These are phyloP conservation scores for Ormyrus thymus DNA, from an alignment of 2,888 invertebrate species.

Conservation along the genomic window DNA sequence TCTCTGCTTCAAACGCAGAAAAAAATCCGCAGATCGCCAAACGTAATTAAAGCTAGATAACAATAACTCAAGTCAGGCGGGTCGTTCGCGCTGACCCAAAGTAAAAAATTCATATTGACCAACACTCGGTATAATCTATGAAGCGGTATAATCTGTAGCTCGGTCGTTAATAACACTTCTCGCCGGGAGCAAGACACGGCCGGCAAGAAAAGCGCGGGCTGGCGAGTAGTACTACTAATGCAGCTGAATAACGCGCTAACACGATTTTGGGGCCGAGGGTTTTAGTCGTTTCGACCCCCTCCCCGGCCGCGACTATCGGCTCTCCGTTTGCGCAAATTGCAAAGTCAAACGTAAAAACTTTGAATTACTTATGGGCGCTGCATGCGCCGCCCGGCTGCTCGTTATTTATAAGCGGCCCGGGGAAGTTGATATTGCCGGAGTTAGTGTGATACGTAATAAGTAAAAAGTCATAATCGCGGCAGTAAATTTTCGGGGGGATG, in stretches of 20 bases:
- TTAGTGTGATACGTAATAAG: neutral
- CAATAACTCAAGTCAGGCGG: constrained; percentile 35
- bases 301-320: constrained; percentile 8
- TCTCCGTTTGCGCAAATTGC: constrained; percentile 31
- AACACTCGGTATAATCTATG: constrained; percentile 48
- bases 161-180: constrained; percentile 55
- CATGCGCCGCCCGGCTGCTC: neutral
- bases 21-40: neutral
- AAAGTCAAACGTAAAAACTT: constrained; percentile 39
- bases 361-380: constrained; percentile 9
- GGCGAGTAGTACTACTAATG: constrained; percentile 23
- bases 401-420: neutral
- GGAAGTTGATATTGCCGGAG: neutral
- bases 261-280: constrained; percentile 24
- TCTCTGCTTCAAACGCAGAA: neutral
- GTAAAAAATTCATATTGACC: constrained; percentile 42
- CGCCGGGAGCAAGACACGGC: constrained; percentile 21
- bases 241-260: constrained; percentile 48
- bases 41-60: neutral
- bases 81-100: neutral
- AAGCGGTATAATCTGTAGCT: constrained; percentile 45
- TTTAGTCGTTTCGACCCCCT: constrained; percentile 29
- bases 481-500: no score
- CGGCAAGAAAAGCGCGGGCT: constrained; percentile 44
- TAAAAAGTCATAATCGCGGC: neutral